Evolutionary conservation across 2,113 vertebrate species (phyloP).

Genomic region (Takifugu bimaculatus): DNA sequence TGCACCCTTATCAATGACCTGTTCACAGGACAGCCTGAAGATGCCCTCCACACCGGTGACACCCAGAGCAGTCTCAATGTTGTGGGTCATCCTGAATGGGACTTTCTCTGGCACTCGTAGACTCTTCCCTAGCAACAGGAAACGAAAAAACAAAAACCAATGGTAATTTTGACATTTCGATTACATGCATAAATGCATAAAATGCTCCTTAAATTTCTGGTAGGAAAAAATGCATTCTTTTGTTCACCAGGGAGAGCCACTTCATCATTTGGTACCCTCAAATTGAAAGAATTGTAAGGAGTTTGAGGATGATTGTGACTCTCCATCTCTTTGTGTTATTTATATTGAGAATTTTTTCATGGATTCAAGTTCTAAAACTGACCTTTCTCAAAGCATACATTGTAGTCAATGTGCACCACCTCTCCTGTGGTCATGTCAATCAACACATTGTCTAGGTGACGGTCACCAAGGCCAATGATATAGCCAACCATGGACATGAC

Average conservation of each 20-base stretch:
- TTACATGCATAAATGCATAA: neutral
- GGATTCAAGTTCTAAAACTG: neutral
- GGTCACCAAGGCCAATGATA: slow-evolving; percentile 96
- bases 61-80: slow-evolving; percentile 93
- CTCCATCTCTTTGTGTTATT: too few species aligned
- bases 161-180: neutral
- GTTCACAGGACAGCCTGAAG: slow-evolving; percentile 96
- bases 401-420: slow-evolving; percentile 99
- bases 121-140: slow-evolving; percentile 83
- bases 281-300: too few species aligned
- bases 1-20: slow-evolving; percentile 70
- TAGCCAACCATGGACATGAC: slow-evolving; percentile 99
- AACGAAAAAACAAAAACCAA: neutral
- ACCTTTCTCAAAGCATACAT: slow-evolving; percentile 99
- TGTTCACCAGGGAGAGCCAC: too few species aligned
- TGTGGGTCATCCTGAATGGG: slow-evolving; percentile 98
- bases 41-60: slow-evolving; percentile 97
- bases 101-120: slow-evolving; percentile 97
- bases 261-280: too few species aligned
- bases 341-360: too few species aligned
- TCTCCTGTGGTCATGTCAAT: slow-evolving; percentile 99
- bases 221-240: too few species aligned
- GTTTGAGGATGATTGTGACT: too few species aligned
- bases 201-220: too few species aligned
- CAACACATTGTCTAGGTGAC: slow-evolving; percentile 97